These are phyloP conservation scores for Saturnia japonica DNA, from an alignment of 2,888 invertebrate genomes.

Conservation along the genomic window DNA sequence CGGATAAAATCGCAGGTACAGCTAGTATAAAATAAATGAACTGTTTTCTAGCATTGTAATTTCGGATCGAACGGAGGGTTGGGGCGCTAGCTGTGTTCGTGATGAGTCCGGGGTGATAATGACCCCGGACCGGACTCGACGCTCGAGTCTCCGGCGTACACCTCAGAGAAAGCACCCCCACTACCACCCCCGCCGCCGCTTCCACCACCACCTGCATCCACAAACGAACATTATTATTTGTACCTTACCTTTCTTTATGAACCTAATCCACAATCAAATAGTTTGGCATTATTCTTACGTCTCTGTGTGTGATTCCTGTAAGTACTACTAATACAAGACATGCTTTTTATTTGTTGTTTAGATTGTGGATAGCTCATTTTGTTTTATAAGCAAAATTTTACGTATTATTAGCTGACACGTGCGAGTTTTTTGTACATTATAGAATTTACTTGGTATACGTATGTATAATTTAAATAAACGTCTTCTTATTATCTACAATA, in stretches of 20 bases:
- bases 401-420: too few relatives aligned
- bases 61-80: background rate
- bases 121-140: slow-evolving; percentile 76
- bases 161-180: slow-evolving; percentile 72
- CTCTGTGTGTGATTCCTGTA: too few relatives aligned
- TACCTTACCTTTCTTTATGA: background rate
- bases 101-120: slow-evolving; percentile 71
- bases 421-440: too few relatives aligned
- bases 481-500: too few relatives aligned
- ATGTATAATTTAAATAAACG: too few relatives aligned
- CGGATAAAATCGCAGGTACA: too few relatives aligned
- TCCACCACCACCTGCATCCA: slow-evolving; percentile 31
- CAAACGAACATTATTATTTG: background rate
- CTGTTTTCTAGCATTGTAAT: background rate
- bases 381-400: too few relatives aligned
- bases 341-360: too few relatives aligned
- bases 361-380: too few relatives aligned
- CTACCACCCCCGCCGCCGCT: slow-evolving; percentile 66
- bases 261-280: background rate
- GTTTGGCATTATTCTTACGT: background rate
- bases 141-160: slow-evolving; percentile 77
- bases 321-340: too few relatives aligned
- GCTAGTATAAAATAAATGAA: too few relatives aligned
- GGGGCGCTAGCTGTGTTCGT: slow-evolving; percentile 75
- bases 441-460: too few relatives aligned